Base-by-base conservation (phyloP, 2,888 invertebrate genomes). In the Nematopogon swammerdamellus region DNA sequence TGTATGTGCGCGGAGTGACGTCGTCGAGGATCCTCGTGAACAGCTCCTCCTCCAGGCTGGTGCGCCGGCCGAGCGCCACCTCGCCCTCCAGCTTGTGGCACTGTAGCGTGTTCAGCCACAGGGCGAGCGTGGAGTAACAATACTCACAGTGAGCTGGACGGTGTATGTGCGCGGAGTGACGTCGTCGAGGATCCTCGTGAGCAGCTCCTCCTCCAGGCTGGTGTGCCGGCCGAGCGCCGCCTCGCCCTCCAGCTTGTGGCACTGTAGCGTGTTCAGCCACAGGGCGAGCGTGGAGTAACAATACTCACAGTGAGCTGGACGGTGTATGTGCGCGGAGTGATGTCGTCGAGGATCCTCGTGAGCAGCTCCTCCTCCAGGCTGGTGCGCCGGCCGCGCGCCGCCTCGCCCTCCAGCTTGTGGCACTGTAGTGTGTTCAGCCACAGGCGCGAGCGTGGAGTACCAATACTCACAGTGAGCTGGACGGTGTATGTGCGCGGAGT, bases 281-380 rank as follows among this genome's bases (percentile, higher is more conserved):
- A 14, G 14, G 11, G 8, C 18, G 18, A 45, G 45, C 3, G 16
- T 19, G 18, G 2, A 6, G 18, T 20, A 2, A 44, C 30, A 44
- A 20, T 25, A 60, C 65, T 64, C 49, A 76, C 76, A 50, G 67
- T 70, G 1, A 76, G 63, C 50, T 70, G 62, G 2, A 75, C 68
- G 8, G 61, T 48, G 49, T 65, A 66, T 45, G 48, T 63, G 0
- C 50, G 51, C 0, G 72, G 70, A 0, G 69, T 68, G 52, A 70
- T 60, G 53, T 77, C 76, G 0, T 51, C 53, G 0, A 64, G 2
- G 1, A 74, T 56, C 48, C 68, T 63, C n/a, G 52, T 50, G 1
- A 67, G 56, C 1, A 76, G 60, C 10, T 42, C 18, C 19, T 70
- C 68, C 2, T 67, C 68, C 44, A 65, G 25, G 25, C 25, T 25